Evolutionary conservation across 1,140 invertebrate genomes (phyloP), one percentile per base, ranked within the genome.

Genomic region (Caenorhabditis inopinata): DNA sequence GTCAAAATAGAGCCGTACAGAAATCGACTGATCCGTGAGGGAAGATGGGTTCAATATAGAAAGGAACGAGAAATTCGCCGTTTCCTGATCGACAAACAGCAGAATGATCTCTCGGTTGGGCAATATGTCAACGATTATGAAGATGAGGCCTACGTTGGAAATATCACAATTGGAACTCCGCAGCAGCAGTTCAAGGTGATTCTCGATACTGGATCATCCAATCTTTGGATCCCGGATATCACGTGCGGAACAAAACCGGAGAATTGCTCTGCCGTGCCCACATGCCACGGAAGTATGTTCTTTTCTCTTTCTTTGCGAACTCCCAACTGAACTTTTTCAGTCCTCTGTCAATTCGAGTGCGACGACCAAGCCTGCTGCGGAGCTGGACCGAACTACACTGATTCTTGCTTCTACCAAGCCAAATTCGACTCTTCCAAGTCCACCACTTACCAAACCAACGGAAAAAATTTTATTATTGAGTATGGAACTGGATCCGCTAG

Each of bases 401-500:
- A 82, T 46, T 62, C 79, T 0, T 83, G 79, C 75, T 32, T 73
- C 16, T 35, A 46, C 42, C 81, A 83, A 78, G 32, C 84, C 76
- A 51, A 80, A 23, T 84, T 82, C 82, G 81, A 85, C 35, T 21
- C 78, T 38, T 62, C 74, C 42, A 81, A 78, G 25, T 85, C 83
- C 7, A 47, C 76, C 18, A 83, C 81, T 21, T 84, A 84, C 68
- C 9, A 35, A 2, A 79, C 81, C 9, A 82, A 84, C 45, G 83
- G 83, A 38, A 78, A 42, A 29, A 25, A 25, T 11, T 84, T 78
- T 45, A 83, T 74, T 21, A 84, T 84, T 58, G 58, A 82, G 29
- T 84, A 84, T 74, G 83, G 83, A 27, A 84, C 83, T 4, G 83
- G 83, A 76, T 81, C 83, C 11, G 83, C 81, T 6, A 78, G 79